Percentiles rank a stretch among this genome's conserved stretches.
Evolutionary conservation across 2,113 vertebrate species (phyloP).

Genomic region (Pseudorectes ferrugineus): DNA sequence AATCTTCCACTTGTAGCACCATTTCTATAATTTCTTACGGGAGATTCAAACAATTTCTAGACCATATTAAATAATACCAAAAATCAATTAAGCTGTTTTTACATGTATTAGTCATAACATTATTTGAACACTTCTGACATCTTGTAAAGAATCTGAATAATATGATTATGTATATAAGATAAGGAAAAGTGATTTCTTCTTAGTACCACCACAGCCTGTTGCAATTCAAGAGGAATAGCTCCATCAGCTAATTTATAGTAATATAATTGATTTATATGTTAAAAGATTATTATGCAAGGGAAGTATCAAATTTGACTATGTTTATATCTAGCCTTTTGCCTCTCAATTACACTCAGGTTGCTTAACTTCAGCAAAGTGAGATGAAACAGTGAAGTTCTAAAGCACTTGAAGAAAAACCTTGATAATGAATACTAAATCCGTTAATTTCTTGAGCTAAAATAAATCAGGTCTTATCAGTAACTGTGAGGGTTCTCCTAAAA

Average conservation of each 20-base stretch:
- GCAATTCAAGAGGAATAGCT: background rate
- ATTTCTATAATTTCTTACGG: background rate
- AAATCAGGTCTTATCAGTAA: background rate
- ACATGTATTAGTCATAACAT: background rate
- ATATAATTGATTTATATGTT: background rate
- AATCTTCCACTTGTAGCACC: background rate
- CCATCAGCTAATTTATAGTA: background rate
- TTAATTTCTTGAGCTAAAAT: background rate
- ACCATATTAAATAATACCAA: background rate
- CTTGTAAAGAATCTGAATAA: background rate
- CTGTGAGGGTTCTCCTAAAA: background rate
- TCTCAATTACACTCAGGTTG: background rate
- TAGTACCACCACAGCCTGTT: background rate
- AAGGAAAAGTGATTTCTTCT: background rate
- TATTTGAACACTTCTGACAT: background rate
- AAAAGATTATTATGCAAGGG: background rate
- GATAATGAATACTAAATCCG: background rate
- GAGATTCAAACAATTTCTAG: background rate
- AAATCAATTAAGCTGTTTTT: background rate
- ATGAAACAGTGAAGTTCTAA: background rate
- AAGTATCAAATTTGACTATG: background rate
- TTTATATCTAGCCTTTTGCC: background rate
- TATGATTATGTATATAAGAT: background rate
- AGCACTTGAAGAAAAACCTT: background rate
- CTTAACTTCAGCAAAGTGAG: background rate